phyloP scores from a whole-genome alignment of 2,797 vertebrate genomes.

The Champsocephalus gunnari region DNA sequence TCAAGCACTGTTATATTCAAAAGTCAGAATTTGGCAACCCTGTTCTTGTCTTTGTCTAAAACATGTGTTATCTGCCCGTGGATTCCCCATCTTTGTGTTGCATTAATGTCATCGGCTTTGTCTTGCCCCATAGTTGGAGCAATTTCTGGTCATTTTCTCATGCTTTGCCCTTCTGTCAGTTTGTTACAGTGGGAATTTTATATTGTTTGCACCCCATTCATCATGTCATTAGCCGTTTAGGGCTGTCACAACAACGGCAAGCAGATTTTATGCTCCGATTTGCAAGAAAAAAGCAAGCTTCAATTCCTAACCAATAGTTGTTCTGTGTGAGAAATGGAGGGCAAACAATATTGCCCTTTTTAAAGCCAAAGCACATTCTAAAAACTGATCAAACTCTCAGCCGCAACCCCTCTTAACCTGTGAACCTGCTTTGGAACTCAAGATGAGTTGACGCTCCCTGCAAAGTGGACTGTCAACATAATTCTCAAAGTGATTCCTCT shows the following conservation, averaged over 20 bases:
- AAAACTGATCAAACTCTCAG: slow-evolving; percentile 65
- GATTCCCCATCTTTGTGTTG: slow-evolving; percentile 19
- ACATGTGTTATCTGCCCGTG: slow-evolving; percentile 18
- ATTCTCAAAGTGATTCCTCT: slow-evolving; percentile 74
- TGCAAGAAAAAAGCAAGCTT: slow-evolving; percentile 44
- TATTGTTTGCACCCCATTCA: slow-evolving; percentile 55
- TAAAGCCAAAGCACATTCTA: slow-evolving; percentile 59
- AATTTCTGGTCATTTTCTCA: slow-evolving; percentile 48
- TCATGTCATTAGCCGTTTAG: slow-evolving; percentile 56
- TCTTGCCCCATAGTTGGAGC: slow-evolving; percentile 42
- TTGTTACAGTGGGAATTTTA: slow-evolving; percentile 42
- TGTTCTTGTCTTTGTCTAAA: slow-evolving; percentile 27
- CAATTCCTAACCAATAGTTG: slow-evolving; percentile 42
- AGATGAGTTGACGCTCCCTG: slow-evolving; percentile 67
- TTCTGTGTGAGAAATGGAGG: slow-evolving; percentile 54
- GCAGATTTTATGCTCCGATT: slow-evolving; percentile 52
- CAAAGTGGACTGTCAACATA: slow-evolving; percentile 78
- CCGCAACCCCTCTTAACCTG: slow-evolving; percentile 56
- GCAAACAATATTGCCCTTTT: slow-evolving; percentile 58
- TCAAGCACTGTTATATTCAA: neutral
- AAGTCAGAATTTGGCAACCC: slow-evolving; percentile 1
- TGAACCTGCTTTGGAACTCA: slow-evolving; percentile 63
- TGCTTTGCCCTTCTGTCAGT: slow-evolving; percentile 41
- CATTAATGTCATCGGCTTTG: slow-evolving; percentile 39
- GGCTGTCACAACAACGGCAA: slow-evolving; percentile 43